Conservation (phyloP, 2,797 vertebrate genomes). For the Enteromius argenteus region DNA sequence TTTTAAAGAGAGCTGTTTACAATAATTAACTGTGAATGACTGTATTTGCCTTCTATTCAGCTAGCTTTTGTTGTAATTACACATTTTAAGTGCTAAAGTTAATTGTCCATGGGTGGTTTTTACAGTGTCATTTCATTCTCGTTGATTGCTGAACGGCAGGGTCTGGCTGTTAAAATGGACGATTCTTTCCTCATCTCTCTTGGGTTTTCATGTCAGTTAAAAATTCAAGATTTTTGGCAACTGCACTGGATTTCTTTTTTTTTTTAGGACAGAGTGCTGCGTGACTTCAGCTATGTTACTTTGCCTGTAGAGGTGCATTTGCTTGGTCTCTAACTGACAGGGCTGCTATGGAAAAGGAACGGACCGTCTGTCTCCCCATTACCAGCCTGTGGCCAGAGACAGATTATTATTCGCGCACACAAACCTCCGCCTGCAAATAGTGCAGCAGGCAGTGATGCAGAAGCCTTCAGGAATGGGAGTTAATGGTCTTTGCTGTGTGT, state of each 20-base stretch:
- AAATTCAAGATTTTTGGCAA: constrained; percentile 35
- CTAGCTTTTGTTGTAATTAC: constrained; percentile 49
- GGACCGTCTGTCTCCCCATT: constrained; percentile 61
- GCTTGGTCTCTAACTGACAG: constrained; percentile 45
- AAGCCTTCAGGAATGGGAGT: constrained; percentile 44
- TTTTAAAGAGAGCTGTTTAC: constrained; percentile 44
- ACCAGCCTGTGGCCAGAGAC: constrained; percentile 53
- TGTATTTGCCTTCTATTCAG: constrained; percentile 41
- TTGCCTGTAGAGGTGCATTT: constrained; percentile 48
- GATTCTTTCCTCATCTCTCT: constrained; percentile 43
- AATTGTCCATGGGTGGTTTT: constrained; percentile 53
- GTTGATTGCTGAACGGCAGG: constrained; percentile 43
- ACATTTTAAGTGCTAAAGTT: constrained; percentile 50
- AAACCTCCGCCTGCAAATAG: constrained; percentile 27
- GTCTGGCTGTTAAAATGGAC: constrained; percentile 32
- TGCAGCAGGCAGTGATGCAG: constrained; percentile 32
- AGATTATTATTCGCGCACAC: constrained; percentile 44
- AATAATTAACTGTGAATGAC: constrained; percentile 41
- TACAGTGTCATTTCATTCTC: constrained; percentile 54
- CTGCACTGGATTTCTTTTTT: constrained; percentile 24
- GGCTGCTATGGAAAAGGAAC: constrained; percentile 61
- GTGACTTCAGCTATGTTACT: constrained; percentile 49
- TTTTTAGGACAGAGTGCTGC: constrained; percentile 28
- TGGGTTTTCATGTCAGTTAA: constrained; percentile 31
- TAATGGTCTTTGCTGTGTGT: constrained; percentile 18